These are phyloP conservation scores for Drosophila arawakana DNA, from an alignment of 1,140 invertebrate species.

Conservation along the genomic window DNA sequence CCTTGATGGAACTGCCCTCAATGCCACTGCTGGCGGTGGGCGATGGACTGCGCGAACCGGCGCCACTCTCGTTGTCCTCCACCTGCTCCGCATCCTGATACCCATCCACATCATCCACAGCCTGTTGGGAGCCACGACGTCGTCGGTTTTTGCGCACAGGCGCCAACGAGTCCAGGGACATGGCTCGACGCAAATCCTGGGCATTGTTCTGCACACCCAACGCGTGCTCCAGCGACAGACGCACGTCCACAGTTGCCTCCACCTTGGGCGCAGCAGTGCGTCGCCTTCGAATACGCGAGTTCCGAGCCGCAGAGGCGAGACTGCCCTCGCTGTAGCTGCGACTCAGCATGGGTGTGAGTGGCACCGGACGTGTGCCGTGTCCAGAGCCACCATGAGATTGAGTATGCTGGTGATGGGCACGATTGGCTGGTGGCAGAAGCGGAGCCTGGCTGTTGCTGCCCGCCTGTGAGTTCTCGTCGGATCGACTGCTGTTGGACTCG, in stretches of 20 bases:
- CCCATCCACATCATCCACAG: constrained; percentile 57
- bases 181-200: constrained; percentile 72
- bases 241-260: constrained; percentile 79
- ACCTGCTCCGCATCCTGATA: constrained; percentile 56
- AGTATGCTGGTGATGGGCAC: constrained; percentile 67
- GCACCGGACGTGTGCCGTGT: constrained; percentile 49
- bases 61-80: constrained; percentile 73
- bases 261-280: constrained; percentile 50
- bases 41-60: constrained; percentile 90
- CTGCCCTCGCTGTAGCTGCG: constrained; percentile 86
- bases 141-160: constrained; percentile 41
- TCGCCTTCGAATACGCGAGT: constrained; percentile 67
- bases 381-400: constrained; percentile 56
- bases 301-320: constrained; percentile 78
- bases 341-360: constrained; percentile 82
- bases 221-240: constrained; percentile 84
- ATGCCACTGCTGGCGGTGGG: constrained; percentile 95
- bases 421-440: constrained; percentile 38
- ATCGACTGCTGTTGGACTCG: constrained; percentile 74
- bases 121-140: constrained; percentile 43
- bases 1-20: constrained; percentile 94
- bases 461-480: constrained; percentile 71
- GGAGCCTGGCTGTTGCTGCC: constrained; percentile 43
- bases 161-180: constrained; percentile 81
- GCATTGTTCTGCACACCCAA: constrained; percentile 11